Percentiles rank a stretch among this genome's conserved stretches.
These are phyloP conservation scores for Sapayoa aenigma DNA, from an alignment of 2,113 vertebrate species.

Conservation along the genomic window DNA sequence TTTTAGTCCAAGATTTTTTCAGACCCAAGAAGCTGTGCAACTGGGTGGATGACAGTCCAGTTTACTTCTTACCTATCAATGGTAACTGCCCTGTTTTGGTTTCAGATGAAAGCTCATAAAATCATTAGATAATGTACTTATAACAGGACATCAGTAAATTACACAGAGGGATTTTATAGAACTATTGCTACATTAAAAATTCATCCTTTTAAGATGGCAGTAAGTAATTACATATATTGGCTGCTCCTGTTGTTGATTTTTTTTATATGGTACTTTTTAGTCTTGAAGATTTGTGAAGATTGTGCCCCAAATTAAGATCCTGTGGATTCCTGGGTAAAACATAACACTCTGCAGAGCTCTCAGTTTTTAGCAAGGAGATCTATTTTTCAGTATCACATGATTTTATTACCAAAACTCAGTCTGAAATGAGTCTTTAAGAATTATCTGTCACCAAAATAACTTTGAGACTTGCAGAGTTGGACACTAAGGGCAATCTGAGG, in stretches of 20 bases:
- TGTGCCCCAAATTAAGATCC: background rate
- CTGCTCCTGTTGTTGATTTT: background rate
- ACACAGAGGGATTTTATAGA: background rate
- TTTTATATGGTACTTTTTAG: background rate
- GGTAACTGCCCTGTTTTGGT: background rate
- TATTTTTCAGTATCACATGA: background rate
- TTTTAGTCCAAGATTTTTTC: constrained; percentile 3
- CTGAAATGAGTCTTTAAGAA: background rate
- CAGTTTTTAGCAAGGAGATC: background rate
- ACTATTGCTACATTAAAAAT: background rate
- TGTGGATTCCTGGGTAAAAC: background rate
- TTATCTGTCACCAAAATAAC: background rate
- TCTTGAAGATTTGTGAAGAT: background rate
- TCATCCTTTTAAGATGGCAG: background rate
- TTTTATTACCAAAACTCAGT: background rate
- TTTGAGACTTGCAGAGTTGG: background rate
- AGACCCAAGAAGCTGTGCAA: background rate
- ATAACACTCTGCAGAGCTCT: background rate
- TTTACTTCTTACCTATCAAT: background rate
- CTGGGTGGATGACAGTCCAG: background rate
- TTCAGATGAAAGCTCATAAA: background rate
- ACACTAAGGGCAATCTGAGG: background rate
- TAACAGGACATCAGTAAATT: background rate
- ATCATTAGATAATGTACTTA: background rate
- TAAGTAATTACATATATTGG: background rate